phyloP scores from a whole-genome alignment of 2,113 vertebrate genomes.

The Proteles cristata region DNA sequence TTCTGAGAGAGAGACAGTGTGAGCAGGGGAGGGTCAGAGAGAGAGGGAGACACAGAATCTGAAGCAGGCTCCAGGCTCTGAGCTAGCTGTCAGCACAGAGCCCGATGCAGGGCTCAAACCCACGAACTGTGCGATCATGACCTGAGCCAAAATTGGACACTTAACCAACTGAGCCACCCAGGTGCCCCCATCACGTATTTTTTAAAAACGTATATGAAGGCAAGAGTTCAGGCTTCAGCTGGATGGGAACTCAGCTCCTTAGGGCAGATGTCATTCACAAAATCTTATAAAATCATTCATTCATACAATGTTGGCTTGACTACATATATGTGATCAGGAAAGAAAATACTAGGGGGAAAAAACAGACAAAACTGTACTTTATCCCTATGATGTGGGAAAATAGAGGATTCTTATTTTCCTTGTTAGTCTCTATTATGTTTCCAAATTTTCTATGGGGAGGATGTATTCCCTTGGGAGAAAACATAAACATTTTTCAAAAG shows the following conservation, averaged over 20 bases:
- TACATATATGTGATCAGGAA: too few relatives aligned
- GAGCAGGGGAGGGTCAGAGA: too few relatives aligned
- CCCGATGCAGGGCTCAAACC: too few relatives aligned
- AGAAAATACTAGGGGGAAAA: rapidly evolving
- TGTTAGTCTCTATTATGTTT: not conserved
- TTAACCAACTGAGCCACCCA: too few relatives aligned
- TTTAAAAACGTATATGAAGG: not conserved
- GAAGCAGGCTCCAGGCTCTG: too few relatives aligned
- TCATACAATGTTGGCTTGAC: not conserved
- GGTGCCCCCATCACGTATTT: too few relatives aligned
- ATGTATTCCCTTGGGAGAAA: slow-evolving; percentile 37
- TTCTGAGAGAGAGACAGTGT: too few relatives aligned
- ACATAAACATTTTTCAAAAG: slow-evolving; percentile 38
- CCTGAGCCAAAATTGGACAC: too few relatives aligned
- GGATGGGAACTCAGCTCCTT: not conserved
- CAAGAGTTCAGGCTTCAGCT: not conserved
- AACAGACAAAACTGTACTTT: not conserved
- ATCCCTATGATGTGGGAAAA: not conserved
- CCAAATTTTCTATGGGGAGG: not conserved
- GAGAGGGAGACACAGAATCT: too few relatives aligned
- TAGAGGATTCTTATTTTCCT: not conserved
- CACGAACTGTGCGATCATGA: too few relatives aligned
- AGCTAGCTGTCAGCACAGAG: too few relatives aligned
- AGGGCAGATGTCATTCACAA: not conserved
- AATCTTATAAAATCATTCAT: not conserved